These are phyloP conservation scores for Trogon melanurus DNA, from an alignment of 2,113 vertebrate species.

Conservation along the genomic window DNA sequence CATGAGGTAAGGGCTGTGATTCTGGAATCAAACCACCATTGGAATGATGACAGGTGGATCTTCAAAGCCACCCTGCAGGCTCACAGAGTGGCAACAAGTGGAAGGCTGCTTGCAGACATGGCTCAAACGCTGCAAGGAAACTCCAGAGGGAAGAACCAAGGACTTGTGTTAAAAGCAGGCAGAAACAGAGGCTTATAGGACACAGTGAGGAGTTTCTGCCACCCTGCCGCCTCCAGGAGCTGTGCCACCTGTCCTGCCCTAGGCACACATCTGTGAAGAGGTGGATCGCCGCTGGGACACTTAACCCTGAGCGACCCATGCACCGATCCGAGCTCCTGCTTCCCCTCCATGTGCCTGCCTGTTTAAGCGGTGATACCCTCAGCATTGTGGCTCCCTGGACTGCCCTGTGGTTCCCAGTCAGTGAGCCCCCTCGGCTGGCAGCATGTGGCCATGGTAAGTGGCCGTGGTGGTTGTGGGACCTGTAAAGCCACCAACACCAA, in stretches of 20 bases:
- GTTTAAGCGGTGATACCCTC: not conserved
- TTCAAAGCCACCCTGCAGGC: not conserved
- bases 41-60: not conserved
- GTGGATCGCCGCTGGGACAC: not conserved
- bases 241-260: not conserved
- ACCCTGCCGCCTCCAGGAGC: not conserved
- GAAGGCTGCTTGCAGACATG: not conserved
- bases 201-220: not conserved
- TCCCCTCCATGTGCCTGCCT: not conserved
- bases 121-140: not conserved
- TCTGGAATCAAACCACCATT: not conserved
- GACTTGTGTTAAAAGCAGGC: not conserved
- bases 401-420: not conserved
- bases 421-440: not conserved
- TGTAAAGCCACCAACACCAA: not conserved
- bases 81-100: not conserved
- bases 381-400: not conserved
- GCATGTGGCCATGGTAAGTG: not conserved
- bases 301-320: not conserved
- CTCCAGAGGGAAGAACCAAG: not conserved
- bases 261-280: not conserved
- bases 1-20: not conserved
- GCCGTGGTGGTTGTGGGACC: not conserved
- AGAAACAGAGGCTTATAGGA: not conserved
- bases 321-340: not conserved